Evolutionary conservation across 2,888 invertebrate genomes (phyloP), one percentile per base, ranked within the genome.

Genomic region (Andrena praecox): DNA sequence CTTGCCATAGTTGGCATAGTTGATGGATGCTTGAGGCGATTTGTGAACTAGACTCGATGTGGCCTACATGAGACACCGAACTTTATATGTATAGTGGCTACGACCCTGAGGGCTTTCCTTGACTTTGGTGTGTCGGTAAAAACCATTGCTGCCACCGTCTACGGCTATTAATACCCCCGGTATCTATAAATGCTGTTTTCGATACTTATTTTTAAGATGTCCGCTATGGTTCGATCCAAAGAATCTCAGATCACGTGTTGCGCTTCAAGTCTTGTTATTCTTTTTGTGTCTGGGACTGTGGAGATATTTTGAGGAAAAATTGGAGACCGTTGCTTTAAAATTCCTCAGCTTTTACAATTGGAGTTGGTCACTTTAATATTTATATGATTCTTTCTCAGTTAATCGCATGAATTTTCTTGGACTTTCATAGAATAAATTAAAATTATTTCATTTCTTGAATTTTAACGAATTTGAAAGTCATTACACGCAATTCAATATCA

Each of bases 21-120:
- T 56, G 56, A 56, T 56, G 4, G 24, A 20, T 24, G 80, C 71
- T 76, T 54, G 67, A 64, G 76, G 86, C 85, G 75, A 79, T 80
- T 84, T 73, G 67, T 82, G 68, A 35, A 27, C 69, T 64, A 60
- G 70, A 42, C 62, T 20, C 69, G 73, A 78, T 52, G 60, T 76
- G 81, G 50, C 84, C 82, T 82, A 84, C 82, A 82, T 78, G 63
- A 66, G 69, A 82, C 77, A 79, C 66, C 79, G 54, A 62, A 77
- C 62, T 73, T 76, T 69, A 8, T 42, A 69, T 42, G 31, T 33
- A 66, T 77, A 60, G 77, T 73, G 42, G 42, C 4, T 71, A 64
- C 67, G 82, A 80, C 72, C 79, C 78, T 72, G 84, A 76, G 35
- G 54, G 56, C 59, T 72, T 62, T 77, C 82, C 84, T 86, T 84